Evolutionary conservation across 2,888 invertebrate genomes (phyloP).

Genomic region (Drosophila prostipennis): DNA sequence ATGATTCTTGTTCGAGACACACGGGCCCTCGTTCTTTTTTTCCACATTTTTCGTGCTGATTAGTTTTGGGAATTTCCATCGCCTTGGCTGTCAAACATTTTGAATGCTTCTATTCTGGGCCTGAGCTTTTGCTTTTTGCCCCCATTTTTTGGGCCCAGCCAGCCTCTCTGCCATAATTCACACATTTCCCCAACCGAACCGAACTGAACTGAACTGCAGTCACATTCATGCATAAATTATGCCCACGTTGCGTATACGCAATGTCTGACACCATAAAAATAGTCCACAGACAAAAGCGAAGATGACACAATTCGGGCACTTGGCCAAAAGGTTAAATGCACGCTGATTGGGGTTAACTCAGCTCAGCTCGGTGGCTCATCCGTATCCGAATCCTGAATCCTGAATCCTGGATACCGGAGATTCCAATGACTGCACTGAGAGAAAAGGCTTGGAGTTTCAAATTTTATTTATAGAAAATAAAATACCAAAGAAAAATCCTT

Average conservation of each 20-base stretch:
- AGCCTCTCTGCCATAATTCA: conserved; percentile 17
- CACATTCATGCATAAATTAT: conserved; percentile 40
- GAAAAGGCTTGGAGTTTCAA: too few relatives aligned
- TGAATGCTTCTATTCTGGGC: conserved; percentile 33
- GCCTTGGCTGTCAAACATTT: conserved; percentile 50
- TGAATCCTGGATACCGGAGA: background rate
- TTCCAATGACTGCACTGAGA: background rate
- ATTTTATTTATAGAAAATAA: too few relatives aligned
- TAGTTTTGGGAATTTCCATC: conserved; percentile 71
- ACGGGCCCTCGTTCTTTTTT: background rate
- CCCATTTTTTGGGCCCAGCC: conserved; percentile 1
- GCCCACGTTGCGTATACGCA: conserved; percentile 41
- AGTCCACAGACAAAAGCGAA: conserved; percentile 19
- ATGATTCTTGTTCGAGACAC: conserved; percentile 35
- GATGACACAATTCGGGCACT: conserved; percentile 36
- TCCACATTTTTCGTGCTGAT: conserved; percentile 60
- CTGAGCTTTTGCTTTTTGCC: conserved; percentile 6
- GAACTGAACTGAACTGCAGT: conserved; percentile 15
- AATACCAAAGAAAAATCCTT: too few relatives aligned
- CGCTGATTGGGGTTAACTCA: conserved; percentile 40
- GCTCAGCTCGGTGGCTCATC: conserved; percentile 6
- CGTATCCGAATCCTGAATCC: background rate
- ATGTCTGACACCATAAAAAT: conserved; percentile 17
- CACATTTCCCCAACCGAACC: conserved; percentile 10
- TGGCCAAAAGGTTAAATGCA: conserved; percentile 62